Percentiles rank a stretch among this genome's conserved stretches.
Conservation (phyloP, 2,113 vertebrate species). For the Corydoras maculifer region DNA sequence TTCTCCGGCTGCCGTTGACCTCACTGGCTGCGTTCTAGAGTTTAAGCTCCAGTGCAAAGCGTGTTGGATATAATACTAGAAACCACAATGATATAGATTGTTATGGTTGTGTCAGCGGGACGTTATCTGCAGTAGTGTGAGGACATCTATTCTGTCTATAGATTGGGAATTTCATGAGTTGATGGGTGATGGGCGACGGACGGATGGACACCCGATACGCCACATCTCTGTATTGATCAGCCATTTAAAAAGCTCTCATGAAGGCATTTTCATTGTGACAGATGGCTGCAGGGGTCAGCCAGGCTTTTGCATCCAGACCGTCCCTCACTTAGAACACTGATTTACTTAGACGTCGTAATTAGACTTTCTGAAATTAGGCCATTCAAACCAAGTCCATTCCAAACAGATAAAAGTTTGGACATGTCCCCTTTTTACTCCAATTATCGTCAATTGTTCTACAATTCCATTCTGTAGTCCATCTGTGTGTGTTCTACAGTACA, state of each 20-base stretch:
- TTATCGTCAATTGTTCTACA: no score
- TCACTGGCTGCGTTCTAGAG: neutral
- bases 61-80: no score
- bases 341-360: conserved; percentile 42
- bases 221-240: conserved; percentile 26
- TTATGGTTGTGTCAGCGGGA: no score
- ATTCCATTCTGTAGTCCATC: no score
- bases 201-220: conserved; percentile 4
- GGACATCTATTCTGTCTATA: no score
- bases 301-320: conserved; percentile 28
- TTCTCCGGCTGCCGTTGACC: neutral
- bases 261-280: conserved; percentile 28
- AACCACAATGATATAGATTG: no score
- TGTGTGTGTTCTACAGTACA: no score
- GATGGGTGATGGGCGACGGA: no score
- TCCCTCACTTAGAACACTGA: conserved; percentile 24
- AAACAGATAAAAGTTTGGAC: no score
- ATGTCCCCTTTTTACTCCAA: no score
- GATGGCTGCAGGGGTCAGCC: conserved; percentile 39
- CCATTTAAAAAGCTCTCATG: conserved; percentile 25
- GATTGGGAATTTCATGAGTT: no score
- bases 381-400: conserved; percentile 18
- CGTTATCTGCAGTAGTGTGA: no score
- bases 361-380: conserved; percentile 24
- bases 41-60: neutral